Evolutionary conservation across 30 jellyfish, hydroid and myxozoan species (phyloP), one percentile per base, ranked within the genome.

Genomic region (Pelagia noctiluca): DNA sequence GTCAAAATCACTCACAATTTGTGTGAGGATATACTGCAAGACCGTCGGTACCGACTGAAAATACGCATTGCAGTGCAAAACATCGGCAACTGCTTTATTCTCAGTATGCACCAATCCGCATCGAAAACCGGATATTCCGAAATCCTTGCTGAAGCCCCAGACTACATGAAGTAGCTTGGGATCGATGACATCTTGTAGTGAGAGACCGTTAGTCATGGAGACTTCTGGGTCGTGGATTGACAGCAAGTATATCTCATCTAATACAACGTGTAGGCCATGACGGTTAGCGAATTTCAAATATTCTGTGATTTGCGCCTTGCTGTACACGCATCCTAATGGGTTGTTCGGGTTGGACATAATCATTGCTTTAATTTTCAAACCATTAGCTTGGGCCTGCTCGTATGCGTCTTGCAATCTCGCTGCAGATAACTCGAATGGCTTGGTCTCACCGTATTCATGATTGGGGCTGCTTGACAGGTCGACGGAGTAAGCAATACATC

Each of bases 91-190:
- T 24, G 73, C 95, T 28, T 35, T 48, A 83, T 89, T 89, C 48
- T 67, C 74, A n/a, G 94, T 89, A 48, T 70, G 84, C 12, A 86
- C 90, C 49, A 89, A 80, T 0, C 97, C 97, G 30, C 95, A 82
- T 31, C 97, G 90, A 60, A 89, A 89, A 21, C 97, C 97, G 4
- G 97, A 82, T 25, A 82, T 29, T 0, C 84, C 95, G 70, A 89
- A 89, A 60, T 89, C 97, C 64, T 89, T 89, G 78, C 97, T 89
- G 71, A 81, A 89, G 2, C 97, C 97, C 95, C 95, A 89, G 1
- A 89, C 92, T 10, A 82, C 75, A 61, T 89, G 97, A 7, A 78
- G 72, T 23, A 61, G 75, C 38, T 67, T 57, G 0, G 85, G 84
- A 75, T 89, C 88, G 2, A 62, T 83, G 11, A 48, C 73, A 35